Conservation (phyloP, 53 echinoderm and acorn worm species). For the Apostichopus leukothele region DNA sequence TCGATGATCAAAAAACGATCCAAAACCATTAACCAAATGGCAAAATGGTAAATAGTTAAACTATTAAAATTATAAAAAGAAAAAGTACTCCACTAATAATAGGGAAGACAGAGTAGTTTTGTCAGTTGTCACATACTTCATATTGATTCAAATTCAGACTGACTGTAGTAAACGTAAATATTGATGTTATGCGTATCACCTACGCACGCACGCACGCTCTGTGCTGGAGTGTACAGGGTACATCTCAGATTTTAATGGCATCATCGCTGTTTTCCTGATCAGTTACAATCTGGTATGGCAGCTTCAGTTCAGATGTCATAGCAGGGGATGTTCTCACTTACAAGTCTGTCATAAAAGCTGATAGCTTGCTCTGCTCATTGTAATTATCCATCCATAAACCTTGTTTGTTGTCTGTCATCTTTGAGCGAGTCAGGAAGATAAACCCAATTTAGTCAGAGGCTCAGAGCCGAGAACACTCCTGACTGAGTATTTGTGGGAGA, state of each 20-base stretch:
- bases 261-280: neutral
- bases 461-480: neutral
- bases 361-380: neutral
- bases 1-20: too few relatives aligned
- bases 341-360: conserved; percentile 4
- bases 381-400: conserved; percentile 4
- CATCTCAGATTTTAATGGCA: neutral
- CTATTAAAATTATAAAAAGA: too few relatives aligned
- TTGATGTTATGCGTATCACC: too few relatives aligned
- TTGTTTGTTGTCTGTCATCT: conserved; percentile 14
- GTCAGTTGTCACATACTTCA: too few relatives aligned
- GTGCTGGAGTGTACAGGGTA: too few relatives aligned
- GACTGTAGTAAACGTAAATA: too few relatives aligned
- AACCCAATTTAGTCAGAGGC: neutral
- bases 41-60: too few relatives aligned
- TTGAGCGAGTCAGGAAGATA: neutral
- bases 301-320: neutral
- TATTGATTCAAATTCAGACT: too few relatives aligned
- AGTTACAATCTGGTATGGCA: neutral
- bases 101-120: too few relatives aligned
- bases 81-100: too few relatives aligned
- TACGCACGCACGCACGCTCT: too few relatives aligned
- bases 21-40: too few relatives aligned
- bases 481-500: neutral
- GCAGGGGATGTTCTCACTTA: conserved; percentile 17